Conservation (phyloP, 1,140 invertebrate genomes). For the Apocrypta bakeri region DNA sequence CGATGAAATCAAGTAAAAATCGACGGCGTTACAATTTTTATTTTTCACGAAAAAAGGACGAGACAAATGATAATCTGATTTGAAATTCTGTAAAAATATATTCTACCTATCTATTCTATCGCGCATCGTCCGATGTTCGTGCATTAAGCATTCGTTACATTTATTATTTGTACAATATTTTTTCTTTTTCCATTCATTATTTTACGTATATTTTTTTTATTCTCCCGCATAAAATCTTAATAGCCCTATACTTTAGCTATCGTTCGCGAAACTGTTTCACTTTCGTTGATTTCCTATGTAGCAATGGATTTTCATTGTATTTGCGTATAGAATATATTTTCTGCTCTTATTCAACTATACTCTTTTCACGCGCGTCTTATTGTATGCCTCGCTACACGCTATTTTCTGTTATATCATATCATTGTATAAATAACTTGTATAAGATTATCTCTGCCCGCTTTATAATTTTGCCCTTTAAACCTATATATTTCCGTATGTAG, state of each 20-base stretch:
- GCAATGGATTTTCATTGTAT: background rate
- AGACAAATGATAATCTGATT: conserved; percentile 47
- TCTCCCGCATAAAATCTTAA: conserved; percentile 9
- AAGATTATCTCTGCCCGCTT: background rate
- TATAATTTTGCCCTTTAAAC: background rate
- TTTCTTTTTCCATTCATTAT: conserved; percentile 30
- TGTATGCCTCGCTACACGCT: conserved; percentile 29
- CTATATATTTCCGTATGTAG: background rate
- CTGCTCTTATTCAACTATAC: conserved; percentile 23
- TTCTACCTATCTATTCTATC: conserved; percentile 5
- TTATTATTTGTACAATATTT: conserved; percentile 43
- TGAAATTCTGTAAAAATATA: background rate
- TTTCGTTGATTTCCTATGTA: background rate
- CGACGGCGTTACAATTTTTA: conserved; percentile 32
- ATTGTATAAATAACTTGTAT: background rate
- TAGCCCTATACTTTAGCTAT: background rate
- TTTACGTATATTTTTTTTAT: conserved; percentile 3
- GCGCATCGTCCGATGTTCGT: conserved; percentile 36
- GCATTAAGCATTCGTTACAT: conserved; percentile 31
- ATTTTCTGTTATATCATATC: conserved; percentile 21
- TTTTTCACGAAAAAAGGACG: conserved; percentile 22
- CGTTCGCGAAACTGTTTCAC: background rate
- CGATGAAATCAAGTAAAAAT: conserved; percentile 6
- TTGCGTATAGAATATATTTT: background rate
- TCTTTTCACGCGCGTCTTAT: conserved; percentile 33